Conservation (phyloP, 2,888 invertebrate species). For the Anodontia alba region DNA sequence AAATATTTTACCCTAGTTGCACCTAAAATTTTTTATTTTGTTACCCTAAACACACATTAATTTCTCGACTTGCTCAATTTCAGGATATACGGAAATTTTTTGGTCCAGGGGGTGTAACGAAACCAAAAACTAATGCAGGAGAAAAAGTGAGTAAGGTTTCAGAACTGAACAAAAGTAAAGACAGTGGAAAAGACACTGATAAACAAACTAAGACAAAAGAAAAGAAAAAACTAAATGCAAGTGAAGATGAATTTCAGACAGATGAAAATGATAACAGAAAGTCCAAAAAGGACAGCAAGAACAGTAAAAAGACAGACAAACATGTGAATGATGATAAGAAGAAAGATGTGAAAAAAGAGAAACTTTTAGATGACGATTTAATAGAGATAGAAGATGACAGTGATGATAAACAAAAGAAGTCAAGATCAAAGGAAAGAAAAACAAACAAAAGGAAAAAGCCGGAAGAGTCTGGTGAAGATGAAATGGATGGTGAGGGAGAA, state of each 20-base stretch:
- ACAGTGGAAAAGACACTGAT: constrained; percentile 7
- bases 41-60: no score
- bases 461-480: constrained; percentile 34
- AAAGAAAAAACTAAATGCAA: neutral
- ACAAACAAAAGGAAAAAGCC: constrained; percentile 17
- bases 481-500: constrained; percentile 22
- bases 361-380: constrained; percentile 24
- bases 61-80: no score
- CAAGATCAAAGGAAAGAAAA: constrained; percentile 5
- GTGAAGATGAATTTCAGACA: constrained; percentile 3
- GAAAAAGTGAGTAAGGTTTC: neutral
- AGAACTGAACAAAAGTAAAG: neutral
- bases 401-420: constrained; percentile 8
- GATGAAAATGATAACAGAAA: constrained; percentile 32
- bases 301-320: constrained; percentile 15
- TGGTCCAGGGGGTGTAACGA: constrained; percentile 6
- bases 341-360: neutral
- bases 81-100: constrained; percentile 54
- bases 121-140: neutral
- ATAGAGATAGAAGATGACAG: constrained; percentile 47
- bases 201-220: constrained; percentile 33
- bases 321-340: constrained; percentile 16
- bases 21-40: no score
- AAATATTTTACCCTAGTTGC: no score
- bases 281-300: constrained; percentile 23